phyloP scores from a whole-genome alignment of 2,888 invertebrate genomes.

The Acronicta alni region DNA sequence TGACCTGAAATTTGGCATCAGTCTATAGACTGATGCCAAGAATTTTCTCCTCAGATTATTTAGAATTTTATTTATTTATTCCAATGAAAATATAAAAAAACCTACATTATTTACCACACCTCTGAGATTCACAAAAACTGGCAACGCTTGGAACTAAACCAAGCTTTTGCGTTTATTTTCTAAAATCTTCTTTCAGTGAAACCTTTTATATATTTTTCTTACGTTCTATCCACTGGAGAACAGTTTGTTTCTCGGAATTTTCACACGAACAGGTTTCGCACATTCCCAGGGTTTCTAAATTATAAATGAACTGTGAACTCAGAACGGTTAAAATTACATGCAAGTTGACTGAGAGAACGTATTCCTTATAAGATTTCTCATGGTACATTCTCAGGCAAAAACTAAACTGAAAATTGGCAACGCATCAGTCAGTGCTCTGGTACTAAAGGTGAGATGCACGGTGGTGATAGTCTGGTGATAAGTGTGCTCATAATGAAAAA shows the following conservation, averaged over 20 bases:
- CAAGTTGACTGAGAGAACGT: conserved; percentile 16
- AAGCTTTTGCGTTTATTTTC: conserved; percentile 2
- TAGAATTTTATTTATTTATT: too few species aligned
- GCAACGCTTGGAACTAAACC: background rate
- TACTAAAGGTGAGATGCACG: too few species aligned
- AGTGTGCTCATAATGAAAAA: too few species aligned
- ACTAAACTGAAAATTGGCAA: too few species aligned
- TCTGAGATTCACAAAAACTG: background rate
- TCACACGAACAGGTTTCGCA: conserved; percentile 16
- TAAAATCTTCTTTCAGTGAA: conserved; percentile 3
- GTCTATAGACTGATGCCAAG: too few species aligned
- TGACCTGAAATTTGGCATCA: too few species aligned
- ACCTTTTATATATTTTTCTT: conserved; percentile 28
- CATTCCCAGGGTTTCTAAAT: conserved; percentile 25
- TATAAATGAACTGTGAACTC: conserved; percentile 38
- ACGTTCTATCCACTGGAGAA: conserved; percentile 17
- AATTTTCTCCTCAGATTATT: too few species aligned
- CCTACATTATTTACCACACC: conserved; percentile 9
- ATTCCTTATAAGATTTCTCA: conserved; percentile 3
- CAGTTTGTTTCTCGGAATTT: conserved; percentile 23
- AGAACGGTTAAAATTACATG: conserved; percentile 25
- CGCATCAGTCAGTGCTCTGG: too few species aligned
- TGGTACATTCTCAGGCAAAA: too few species aligned
- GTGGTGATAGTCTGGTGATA: too few species aligned
- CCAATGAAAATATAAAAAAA: too few species aligned